Evolutionary conservation across 2,797 vertebrate genomes (phyloP).

Genomic region (Thunnus albacares): DNA sequence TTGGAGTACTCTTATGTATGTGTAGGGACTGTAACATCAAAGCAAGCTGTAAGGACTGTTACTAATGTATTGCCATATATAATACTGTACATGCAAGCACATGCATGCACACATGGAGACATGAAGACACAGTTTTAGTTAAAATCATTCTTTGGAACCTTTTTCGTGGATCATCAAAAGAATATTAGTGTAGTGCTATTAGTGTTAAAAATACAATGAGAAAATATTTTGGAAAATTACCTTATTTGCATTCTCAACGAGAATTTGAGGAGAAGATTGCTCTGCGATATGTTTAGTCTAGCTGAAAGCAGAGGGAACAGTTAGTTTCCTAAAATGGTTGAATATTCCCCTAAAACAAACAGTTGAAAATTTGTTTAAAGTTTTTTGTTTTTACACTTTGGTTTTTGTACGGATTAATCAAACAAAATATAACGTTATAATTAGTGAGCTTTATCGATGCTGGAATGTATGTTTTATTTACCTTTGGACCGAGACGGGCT

Average conservation of each 20-base stretch:
- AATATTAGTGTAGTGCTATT: background rate
- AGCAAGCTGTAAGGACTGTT: conserved; percentile 52
- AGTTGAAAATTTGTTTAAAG: background rate
- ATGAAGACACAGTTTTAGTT: conserved; percentile 1
- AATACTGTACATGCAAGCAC: conserved; percentile 6
- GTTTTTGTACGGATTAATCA: no score
- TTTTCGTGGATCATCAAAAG: conserved; percentile 9
- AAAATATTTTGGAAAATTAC: conserved; percentile 13
- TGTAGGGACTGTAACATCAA: conserved; percentile 69
- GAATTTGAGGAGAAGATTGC: background rate
- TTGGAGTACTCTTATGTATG: conserved; percentile 48
- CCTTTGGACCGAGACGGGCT: no score
- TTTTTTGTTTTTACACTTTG: background rate
- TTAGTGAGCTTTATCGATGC: background rate
- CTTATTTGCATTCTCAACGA: background rate
- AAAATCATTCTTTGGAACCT: background rate
- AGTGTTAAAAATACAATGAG: background rate
- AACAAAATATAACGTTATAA: background rate
- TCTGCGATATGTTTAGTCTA: background rate
- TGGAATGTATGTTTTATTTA: background rate
- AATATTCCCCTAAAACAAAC: conserved; percentile 12
- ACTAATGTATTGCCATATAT: conserved; percentile 42
- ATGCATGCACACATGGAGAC: conserved; percentile 25
- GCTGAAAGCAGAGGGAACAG: background rate
- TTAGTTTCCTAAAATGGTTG: background rate